Conservation (phyloP, 1,140 invertebrate species). For the Arion vulgaris region DNA sequence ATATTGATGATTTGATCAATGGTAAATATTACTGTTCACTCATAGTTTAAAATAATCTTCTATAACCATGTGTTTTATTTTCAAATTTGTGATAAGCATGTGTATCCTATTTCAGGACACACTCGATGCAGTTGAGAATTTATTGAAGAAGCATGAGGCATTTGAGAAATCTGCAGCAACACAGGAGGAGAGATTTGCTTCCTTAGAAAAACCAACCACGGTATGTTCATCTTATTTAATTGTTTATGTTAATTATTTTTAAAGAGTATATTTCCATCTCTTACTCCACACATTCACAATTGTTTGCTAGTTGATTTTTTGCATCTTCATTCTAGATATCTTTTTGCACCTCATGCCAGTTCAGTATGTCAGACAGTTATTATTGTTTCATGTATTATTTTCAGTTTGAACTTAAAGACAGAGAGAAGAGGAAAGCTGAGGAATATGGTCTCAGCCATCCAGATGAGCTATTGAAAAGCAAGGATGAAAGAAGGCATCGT, state of each 20-base stretch:
- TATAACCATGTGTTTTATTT: too few relatives aligned
- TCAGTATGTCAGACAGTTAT: too few relatives aligned
- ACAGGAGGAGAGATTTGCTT: slow-evolving; percentile 98
- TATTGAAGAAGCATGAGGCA: slow-evolving; percentile 99
- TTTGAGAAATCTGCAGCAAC: slow-evolving; percentile 99
- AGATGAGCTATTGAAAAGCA: slow-evolving; percentile 56
- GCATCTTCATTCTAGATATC: too few relatives aligned
- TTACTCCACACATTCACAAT: too few relatives aligned
- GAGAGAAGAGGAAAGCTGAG: slow-evolving; percentile 88
- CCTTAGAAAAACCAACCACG: slow-evolving; percentile 96
- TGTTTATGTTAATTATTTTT: neutral
- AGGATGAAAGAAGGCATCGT: slow-evolving; percentile 61
- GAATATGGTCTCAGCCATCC: slow-evolving; percentile 63
- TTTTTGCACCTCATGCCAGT: too few relatives aligned
- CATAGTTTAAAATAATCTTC: too few relatives aligned
- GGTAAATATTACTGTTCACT: too few relatives aligned
- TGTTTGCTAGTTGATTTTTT: too few relatives aligned
- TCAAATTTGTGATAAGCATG: too few relatives aligned
- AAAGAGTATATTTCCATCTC: too few relatives aligned
- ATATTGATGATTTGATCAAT: too few relatives aligned
- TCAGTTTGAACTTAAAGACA: slow-evolving; percentile 97
- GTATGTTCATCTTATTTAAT: slow-evolving; percentile 77
- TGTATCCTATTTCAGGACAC: slow-evolving; percentile 84
- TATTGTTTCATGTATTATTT: neutral
- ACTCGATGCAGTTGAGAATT: slow-evolving; percentile 98